Percentiles rank a stretch among this genome's conserved stretches.
These are phyloP conservation scores for Musca domestica DNA, from an alignment of 1,140 invertebrate species.

Conservation along the genomic window DNA sequence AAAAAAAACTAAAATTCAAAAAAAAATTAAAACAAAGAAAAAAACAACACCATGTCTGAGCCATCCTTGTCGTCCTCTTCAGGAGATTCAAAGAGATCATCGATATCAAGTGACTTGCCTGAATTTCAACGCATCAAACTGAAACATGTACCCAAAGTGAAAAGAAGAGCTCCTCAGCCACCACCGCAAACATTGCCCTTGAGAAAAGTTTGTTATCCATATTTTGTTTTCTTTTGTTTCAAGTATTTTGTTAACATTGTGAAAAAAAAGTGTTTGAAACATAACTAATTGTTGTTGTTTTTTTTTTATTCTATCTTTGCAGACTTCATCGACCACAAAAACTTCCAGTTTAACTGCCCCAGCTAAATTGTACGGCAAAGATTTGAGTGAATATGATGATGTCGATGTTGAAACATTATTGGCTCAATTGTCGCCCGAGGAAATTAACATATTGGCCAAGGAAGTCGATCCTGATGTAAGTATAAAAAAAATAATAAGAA, in stretches of 20 bases:
- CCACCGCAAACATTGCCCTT: conserved; percentile 26
- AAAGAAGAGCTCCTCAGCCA: conserved; percentile 43
- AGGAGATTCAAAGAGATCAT: background rate
- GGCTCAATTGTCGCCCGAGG: conserved; percentile 88
- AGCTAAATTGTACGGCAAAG: conserved; percentile 87
- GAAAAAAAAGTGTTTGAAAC: too few species aligned
- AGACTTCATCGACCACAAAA: conserved; percentile 81
- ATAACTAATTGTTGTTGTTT: background rate
- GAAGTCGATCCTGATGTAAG: conserved; percentile 99
- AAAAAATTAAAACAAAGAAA: too few species aligned
- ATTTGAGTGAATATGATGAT: conserved; percentile 91
- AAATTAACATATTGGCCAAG: conserved; percentile 95
- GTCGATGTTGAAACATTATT: conserved; percentile 96
- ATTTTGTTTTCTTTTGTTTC: too few species aligned
- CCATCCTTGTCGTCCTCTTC: background rate
- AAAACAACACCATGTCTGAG: too few species aligned
- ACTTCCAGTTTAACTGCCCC: conserved; percentile 84
- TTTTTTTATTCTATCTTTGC: conserved; percentile 53
- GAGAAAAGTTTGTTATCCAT: conserved; percentile 10
- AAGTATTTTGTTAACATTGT: too few species aligned
- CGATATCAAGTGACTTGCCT: background rate
- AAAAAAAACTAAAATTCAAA: background rate
- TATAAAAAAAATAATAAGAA: background rate
- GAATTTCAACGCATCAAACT: conserved; percentile 50
- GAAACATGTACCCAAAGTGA: conserved; percentile 46